Evolutionary conservation across 2,113 vertebrate species (phyloP).

Genomic region (Nansenia antarctica): DNA sequence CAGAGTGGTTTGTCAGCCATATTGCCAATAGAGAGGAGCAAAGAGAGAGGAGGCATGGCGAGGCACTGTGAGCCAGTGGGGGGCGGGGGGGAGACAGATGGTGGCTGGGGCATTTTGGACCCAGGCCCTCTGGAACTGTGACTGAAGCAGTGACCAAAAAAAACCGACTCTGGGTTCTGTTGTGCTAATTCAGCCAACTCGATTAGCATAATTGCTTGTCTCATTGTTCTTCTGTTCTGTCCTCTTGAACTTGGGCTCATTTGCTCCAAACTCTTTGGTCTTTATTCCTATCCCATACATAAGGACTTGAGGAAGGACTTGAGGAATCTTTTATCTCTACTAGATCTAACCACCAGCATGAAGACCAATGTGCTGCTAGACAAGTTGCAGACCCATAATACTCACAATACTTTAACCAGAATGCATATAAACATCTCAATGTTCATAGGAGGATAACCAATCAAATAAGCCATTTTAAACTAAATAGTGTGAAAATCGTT

Average conservation of each 20-base stretch:
- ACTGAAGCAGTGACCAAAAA: constrained; percentile 10
- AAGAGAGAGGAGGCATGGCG: background rate
- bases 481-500: no score
- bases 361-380: no score
- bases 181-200: constrained; percentile 21
- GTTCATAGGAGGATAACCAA: no score
- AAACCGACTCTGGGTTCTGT: constrained; percentile 7
- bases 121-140: background rate
- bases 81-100: constrained; percentile 16
- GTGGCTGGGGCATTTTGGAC: constrained; percentile 14
- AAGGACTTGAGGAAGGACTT: no score
- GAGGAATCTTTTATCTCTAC: no score
- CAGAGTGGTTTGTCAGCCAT: constrained; percentile 1
- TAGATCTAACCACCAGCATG: no score
- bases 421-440: no score
- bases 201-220: background rate
- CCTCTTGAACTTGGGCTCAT: background rate
- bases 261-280: background rate
- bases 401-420: no score
- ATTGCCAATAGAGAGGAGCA: constrained; percentile 9
- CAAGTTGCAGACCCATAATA: no score
- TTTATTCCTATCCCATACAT: no score
- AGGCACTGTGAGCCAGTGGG: background rate
- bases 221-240: background rate
- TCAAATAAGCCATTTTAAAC: no score